Base-by-base conservation (phyloP, 2,888 invertebrate species). In the Pristionchus japonicus region DNA sequence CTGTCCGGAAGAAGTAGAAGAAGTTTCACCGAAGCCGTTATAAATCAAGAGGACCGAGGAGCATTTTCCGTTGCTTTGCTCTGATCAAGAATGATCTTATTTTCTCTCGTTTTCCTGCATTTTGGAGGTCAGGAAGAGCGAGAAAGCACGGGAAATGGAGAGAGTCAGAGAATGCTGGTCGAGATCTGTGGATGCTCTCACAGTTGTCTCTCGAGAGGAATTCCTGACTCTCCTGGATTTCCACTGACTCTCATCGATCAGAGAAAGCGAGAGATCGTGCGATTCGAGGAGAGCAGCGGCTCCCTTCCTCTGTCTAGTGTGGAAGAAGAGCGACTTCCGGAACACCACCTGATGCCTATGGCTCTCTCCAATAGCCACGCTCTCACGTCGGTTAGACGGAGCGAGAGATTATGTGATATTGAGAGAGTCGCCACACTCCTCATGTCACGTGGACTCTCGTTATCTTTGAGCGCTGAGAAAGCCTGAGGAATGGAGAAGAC, bases 261-360 rank as follows among this genome's bases (percentile, higher is more conserved):
- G 64, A 34, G 64, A 27, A 64, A 4, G 34, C 64, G 64, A 64
- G 64, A 64, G 27, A 64, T 27, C 17, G 31, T 1, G 64, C 15
- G 64, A 64, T 31, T 15, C 31, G 64, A 64, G 31, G 64, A 64
- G 64, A 64, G 64, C 64, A 57, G 57, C 1, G 3, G 43, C 43
- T 43, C 7, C n/a, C 43, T 43, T 3, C n/a, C 7, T 57, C 57
- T 57, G 57, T 57, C 57, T 57, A 57, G 57, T 57, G 57, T 57
- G 57, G 57, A 57, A 57, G 57, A 57, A 57, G 57, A n/a, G 64
- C 64, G 70, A 70, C 70, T 70, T 70, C 70, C 70, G 70, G 70
- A 70, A 70, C 70, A 57, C 23, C n/a, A 70, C 70, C 70, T 70
- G 70, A 70, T 37, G 23, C 34, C 70, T 37, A 37, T 20, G 20